Base-by-base conservation (phyloP, 2,888 invertebrate species). In the Noctua janthe region DNA sequence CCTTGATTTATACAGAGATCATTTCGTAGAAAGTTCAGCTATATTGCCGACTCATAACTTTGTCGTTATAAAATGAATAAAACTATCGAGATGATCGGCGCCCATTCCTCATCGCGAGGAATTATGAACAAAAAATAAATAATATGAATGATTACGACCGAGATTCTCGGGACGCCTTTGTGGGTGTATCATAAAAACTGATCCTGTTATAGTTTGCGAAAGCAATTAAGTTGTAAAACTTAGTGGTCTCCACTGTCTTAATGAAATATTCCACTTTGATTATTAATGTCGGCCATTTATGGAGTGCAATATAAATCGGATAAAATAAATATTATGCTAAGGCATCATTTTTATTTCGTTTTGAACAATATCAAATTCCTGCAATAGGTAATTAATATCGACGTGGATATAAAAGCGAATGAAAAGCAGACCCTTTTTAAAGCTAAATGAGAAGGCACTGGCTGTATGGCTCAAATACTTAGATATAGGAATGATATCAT, bases 171-270 rank as follows among this genome's bases (percentile, higher is more conserved):
- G 92, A 91, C 92, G 91, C 92, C 91, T 92, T 93, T 92, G 93
- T 92, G 92, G 92, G 90, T 89, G 90, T 86, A 92, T 91, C 92
- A 94, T 96, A 97, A 96, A 96, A 96, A 95, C 92, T 92, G 94
- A 94, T 93, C 92, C 94, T 94, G 95, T 94, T 96, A 95, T 95
- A 96, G 94, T 96, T 96, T 95, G 95, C 96, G 92, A 96, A 94
- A 92, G 94, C 95, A 95, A 97, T 97, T 96, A 97, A 95, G 96
- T 94, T 94, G 95, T 97, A 95, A 97, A 97, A 95, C 93, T 95
- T 94, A 95, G 94, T 94, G 94, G 94, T 92, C 93, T 93, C 93
- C 91, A 92, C 94, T 93, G 94, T 94, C 94, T 94, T 94, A 95
- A 96, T 96, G 94, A 95, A 96, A 96, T 96, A 95, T 95, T 94